A percentile compares a stretch with the other conserved stretches of the same genome.
Evolutionary conservation across 2,113 vertebrate genomes (phyloP).

Genomic region (Ptyas mucosa): DNA sequence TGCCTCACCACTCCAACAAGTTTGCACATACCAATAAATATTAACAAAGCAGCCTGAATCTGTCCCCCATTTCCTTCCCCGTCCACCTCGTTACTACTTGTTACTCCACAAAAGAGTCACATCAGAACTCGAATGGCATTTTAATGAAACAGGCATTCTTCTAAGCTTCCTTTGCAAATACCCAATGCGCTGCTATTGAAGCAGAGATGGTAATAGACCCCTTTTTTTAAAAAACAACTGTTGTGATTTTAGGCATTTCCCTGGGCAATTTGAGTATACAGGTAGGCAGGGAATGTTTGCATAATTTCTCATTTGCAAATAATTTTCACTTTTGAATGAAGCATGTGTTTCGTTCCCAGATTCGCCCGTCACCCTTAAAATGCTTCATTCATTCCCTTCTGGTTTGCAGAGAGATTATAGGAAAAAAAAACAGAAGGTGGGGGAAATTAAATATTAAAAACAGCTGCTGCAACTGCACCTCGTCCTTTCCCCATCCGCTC

Average conservation of each 20-base stretch:
- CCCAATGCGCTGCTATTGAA: slow-evolving; percentile 50
- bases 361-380: slow-evolving; percentile 25
- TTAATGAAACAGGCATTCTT: slow-evolving; percentile 49
- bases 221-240: slow-evolving; percentile 17
- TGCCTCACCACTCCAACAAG: slow-evolving; percentile 19
- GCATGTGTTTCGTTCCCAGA: slow-evolving; percentile 45
- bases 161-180: slow-evolving; percentile 56
- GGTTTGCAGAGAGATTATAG: slow-evolving; percentile 40
- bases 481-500: not conserved
- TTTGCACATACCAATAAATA: slow-evolving; percentile 29
- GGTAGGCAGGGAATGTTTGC: slow-evolving; percentile 50
- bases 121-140: slow-evolving; percentile 45
- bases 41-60: not conserved
- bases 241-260: not conserved
- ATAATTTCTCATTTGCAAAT: slow-evolving; percentile 47
- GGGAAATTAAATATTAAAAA: slow-evolving; percentile 31
- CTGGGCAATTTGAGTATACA: slow-evolving; percentile 53
- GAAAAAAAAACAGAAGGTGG: not conserved
- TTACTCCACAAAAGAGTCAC: slow-evolving; percentile 30
- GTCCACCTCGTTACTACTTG: not conserved
- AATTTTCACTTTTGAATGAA: slow-evolving; percentile 55
- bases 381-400: slow-evolving; percentile 24
- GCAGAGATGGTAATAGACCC: slow-evolving; percentile 26
- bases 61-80: not conserved
- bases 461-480: not conserved